Percentiles rank a stretch among this genome's conserved stretches.
Evolutionary conservation across 2,797 vertebrate genomes (phyloP).

Genomic region (Cryptoprocta ferox): DNA sequence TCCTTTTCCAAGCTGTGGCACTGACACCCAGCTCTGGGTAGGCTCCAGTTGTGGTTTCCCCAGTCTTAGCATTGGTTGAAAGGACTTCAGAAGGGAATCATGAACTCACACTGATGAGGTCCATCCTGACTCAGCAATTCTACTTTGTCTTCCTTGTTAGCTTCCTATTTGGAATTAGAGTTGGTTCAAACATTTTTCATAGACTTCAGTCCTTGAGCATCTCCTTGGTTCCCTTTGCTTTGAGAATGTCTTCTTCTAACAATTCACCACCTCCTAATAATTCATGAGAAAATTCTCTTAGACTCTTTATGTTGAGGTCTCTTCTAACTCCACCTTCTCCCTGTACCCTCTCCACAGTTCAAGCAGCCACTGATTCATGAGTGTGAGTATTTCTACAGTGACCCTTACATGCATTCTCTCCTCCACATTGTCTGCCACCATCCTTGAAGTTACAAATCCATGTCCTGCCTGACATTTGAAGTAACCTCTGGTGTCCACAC

Average conservation of each 20-base stretch:
- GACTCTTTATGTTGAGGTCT: neutral
- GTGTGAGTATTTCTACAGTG: neutral
- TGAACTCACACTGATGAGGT: neutral
- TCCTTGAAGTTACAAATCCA: neutral
- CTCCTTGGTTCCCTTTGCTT: neutral
- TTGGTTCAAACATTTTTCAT: neutral
- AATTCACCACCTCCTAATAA: neutral
- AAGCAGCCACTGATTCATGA: neutral
- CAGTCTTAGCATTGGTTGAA: neutral
- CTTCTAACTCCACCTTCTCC: neutral
- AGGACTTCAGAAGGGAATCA: neutral
- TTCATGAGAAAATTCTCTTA: neutral
- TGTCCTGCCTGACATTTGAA: neutral
- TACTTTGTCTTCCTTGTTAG: neutral
- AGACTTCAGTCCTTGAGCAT: neutral
- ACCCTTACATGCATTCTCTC: neutral
- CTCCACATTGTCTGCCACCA: neutral
- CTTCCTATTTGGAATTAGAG: neutral
- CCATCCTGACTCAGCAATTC: neutral
- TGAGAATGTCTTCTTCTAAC: neutral
- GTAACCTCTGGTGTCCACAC: neutral
- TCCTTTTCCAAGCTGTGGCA: neutral
- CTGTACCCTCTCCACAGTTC: neutral
- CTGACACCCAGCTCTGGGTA: neutral
- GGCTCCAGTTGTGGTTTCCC: neutral